Percentiles rank a stretch among this genome's conserved stretches.
phyloP scores from a whole-genome alignment of 2,888 invertebrate species.

The Cybosia mesomella region DNA sequence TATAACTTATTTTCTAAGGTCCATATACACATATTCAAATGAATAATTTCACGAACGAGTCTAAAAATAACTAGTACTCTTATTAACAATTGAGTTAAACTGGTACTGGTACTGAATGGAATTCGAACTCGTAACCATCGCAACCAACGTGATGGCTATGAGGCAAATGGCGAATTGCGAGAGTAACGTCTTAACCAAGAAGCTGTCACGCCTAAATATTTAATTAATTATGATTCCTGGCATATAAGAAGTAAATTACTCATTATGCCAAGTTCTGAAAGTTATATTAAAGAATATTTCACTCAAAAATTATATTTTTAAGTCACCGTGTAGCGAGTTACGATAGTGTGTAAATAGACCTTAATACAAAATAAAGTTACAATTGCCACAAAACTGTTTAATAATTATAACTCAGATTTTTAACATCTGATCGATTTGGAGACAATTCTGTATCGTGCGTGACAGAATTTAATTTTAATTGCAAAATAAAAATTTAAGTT shows the following conservation, averaged over 20 bases:
- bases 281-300: background rate
- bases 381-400: background rate
- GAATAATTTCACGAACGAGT: background rate
- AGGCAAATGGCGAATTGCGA: too few relatives aligned
- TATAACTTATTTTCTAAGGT: background rate
- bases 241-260: background rate
- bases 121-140: too few relatives aligned
- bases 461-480: slow-evolving; percentile 30
- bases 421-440: slow-evolving; percentile 35
- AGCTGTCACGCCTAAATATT: background rate
- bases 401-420: background rate
- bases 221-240: background rate
- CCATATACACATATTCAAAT: background rate
- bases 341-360: slow-evolving; percentile 1
- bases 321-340: background rate
- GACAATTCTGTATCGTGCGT: slow-evolving; percentile 45
- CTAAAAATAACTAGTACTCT: too few relatives aligned
- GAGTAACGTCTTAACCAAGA: too few relatives aligned
- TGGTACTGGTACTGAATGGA: too few relatives aligned
- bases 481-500: background rate
- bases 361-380: background rate
- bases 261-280: background rate
- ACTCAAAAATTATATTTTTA: background rate
- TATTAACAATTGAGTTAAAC: too few relatives aligned
- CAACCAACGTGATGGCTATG: too few relatives aligned